Evolutionary conservation across 2,797 vertebrate species (phyloP).

Genomic region (Alcedo atthis): DNA sequence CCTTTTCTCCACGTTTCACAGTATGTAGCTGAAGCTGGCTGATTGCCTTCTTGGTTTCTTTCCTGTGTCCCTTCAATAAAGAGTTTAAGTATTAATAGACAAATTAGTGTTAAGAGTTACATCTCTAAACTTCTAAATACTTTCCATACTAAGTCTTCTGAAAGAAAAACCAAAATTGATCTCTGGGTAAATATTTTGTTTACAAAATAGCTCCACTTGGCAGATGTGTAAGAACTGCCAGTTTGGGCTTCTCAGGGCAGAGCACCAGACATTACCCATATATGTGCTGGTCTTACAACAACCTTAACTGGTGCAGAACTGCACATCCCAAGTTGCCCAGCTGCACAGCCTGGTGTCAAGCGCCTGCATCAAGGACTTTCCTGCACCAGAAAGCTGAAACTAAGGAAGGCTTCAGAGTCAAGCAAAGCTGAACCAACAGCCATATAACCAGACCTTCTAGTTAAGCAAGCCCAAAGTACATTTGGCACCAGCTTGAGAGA

Average conservation of each 20-base stretch:
- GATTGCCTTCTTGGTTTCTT: constrained; percentile 83
- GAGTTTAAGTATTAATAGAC: constrained; percentile 7
- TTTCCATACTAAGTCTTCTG: not conserved
- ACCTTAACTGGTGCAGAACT: not conserved
- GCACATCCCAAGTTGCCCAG: not conserved
- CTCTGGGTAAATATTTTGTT: not conserved
- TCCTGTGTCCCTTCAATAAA: constrained; percentile 77
- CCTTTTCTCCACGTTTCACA: constrained; percentile 82
- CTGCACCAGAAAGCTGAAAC: not conserved
- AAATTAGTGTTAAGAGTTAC: not conserved
- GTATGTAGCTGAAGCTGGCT: constrained; percentile 80
- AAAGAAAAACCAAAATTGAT: not conserved
- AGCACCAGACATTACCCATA: not conserved
- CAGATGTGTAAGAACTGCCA: not conserved
- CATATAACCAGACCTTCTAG: constrained; percentile 7
- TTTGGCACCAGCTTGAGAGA: not conserved
- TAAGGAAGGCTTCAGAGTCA: not conserved
- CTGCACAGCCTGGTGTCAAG: accelerated
- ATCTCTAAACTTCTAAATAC: not conserved
- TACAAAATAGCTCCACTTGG: not conserved
- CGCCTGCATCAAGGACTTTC: not conserved
- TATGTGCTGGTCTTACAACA: accelerated
- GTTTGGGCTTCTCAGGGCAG: accelerated
- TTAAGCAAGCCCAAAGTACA: not conserved
- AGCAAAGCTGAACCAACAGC: not conserved